Base-by-base conservation (phyloP, 2,113 vertebrate species). In the Hemiprocne comata region DNA sequence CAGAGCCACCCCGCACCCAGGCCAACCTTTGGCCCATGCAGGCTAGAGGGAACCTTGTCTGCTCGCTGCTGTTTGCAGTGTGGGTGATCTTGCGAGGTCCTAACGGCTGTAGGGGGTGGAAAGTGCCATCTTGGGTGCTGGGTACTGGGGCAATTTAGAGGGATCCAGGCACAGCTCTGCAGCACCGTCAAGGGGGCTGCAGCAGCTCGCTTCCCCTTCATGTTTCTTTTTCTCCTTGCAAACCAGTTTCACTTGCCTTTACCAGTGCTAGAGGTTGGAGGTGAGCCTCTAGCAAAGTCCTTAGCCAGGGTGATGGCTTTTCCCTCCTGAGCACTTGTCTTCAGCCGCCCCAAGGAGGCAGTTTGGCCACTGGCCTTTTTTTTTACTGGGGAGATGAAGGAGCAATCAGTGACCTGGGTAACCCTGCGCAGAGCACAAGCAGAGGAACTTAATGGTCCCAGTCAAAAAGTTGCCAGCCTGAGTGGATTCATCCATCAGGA, bases 401-500 rank as follows among this genome's bases (percentile, higher is more conserved):
- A 94, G 75, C 82, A 73, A 60, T 85, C 66, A 51, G 80, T 67
- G 92, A 97, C 93, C 94, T 72, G 61, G n/a, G 57, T 85, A 82
- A 93, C 95, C 89, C 28, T 3, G 15, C 1, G 7, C 6, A 2
- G 73, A 66, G 67, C 71, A 55, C 1, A 1, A 69, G 36, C 67
- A 50, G 72, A 74, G 55, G 29, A 81, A 64, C 83, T 80, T 93
- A 89, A 92, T 2, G 38, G 72, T 70, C 75, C 33, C 90, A 83
- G 73, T 93, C 65, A 93, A 84, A 77, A 93, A 95, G 85, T 77
- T 95, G 89, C 91, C 65, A 85, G 72, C 38, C 57, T 28, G 80
- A 64, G 70, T 40, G 40, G 66, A 57, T 72, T 89, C 73, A 69
- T 92, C 67, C 51, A 60, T 77, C 48, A 86, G 64, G 53, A 90